A percentile compares a stretch with the other conserved stretches of the same genome.
Conservation (phyloP, 2,797 vertebrate genomes). For the Enteromius fasciolatus region DNA sequence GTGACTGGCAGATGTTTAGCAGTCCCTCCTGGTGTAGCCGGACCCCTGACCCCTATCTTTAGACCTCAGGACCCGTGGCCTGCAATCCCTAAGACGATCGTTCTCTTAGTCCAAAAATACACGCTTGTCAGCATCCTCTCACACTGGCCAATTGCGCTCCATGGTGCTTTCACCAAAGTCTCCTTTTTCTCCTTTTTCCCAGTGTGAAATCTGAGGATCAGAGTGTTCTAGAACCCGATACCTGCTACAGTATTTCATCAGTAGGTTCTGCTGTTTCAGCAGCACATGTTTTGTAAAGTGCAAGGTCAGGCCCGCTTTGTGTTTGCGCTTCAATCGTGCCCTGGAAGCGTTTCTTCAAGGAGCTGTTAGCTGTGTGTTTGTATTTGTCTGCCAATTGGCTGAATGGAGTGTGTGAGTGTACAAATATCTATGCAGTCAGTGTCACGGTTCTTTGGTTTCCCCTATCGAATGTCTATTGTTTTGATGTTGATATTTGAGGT, state of each 20-base stretch:
- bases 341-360: slow-evolving; percentile 5
- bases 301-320: slow-evolving; percentile 4
- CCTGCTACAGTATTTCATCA: slow-evolving; percentile 37
- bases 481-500: background rate
- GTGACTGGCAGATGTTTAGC: slow-evolving; percentile 43
- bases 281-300: slow-evolving; percentile 37
- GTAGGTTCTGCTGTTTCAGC: slow-evolving; percentile 38
- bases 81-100: slow-evolving; percentile 42
- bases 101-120: slow-evolving; percentile 41
- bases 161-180: slow-evolving; percentile 9
- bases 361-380: background rate
- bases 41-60: slow-evolving; percentile 31
- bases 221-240: slow-evolving; percentile 17
- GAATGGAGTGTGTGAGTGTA: background rate
- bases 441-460: background rate
- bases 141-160: background rate
- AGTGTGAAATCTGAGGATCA: slow-evolving; percentile 39
- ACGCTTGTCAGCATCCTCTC: slow-evolving; percentile 39
- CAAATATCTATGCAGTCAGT: background rate
- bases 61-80: slow-evolving; percentile 13
- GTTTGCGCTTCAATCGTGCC: background rate
- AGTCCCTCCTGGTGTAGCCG: slow-evolving; percentile 22
- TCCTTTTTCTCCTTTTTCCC: slow-evolving; percentile 25
- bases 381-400: background rate
- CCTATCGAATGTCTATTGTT: background rate